Evolutionary conservation across 2,113 vertebrate species (phyloP).

Genomic region (Desmodus rotundus): DNA sequence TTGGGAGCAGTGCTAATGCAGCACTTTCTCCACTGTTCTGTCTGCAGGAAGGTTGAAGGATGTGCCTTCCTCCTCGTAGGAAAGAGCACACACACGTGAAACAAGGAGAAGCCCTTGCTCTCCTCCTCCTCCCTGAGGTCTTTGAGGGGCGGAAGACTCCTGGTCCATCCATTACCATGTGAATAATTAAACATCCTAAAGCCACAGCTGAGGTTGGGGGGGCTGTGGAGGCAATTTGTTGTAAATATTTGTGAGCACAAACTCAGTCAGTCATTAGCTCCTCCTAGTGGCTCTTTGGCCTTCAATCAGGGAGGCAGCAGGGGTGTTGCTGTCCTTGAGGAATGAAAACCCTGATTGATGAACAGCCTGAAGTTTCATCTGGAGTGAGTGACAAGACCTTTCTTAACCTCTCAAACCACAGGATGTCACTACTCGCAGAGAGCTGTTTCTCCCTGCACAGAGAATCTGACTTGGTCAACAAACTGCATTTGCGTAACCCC

Average conservation of each 20-base stretch:
- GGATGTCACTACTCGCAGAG: neutral
- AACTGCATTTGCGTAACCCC: neutral
- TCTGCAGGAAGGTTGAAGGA: slow-evolving; percentile 31
- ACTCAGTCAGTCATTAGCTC: slow-evolving; percentile 64
- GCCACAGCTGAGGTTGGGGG: neutral
- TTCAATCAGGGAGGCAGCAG: neutral
- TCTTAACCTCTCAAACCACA: neutral
- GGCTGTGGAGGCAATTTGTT: slow-evolving; percentile 34
- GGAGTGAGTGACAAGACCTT: neutral
- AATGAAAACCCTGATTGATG: neutral
- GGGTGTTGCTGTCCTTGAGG: neutral
- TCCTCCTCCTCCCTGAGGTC: neutral
- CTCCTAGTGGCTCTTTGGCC: slow-evolving; percentile 67
- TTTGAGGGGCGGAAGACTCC: slow-evolving; percentile 54
- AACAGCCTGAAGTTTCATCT: neutral
- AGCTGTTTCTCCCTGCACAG: neutral
- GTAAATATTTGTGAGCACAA: neutral
- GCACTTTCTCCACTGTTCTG: slow-evolving; percentile 21
- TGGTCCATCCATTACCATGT: slow-evolving; percentile 67
- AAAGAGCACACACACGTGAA: neutral
- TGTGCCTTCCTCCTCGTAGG: neutral
- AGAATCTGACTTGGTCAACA: neutral
- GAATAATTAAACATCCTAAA: slow-evolving; percentile 67
- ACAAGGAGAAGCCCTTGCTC: neutral
- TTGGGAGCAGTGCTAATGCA: slow-evolving; percentile 26